Base-by-base conservation (phyloP, 1,140 invertebrate species). In the Rhagoletis zephyria region DNA sequence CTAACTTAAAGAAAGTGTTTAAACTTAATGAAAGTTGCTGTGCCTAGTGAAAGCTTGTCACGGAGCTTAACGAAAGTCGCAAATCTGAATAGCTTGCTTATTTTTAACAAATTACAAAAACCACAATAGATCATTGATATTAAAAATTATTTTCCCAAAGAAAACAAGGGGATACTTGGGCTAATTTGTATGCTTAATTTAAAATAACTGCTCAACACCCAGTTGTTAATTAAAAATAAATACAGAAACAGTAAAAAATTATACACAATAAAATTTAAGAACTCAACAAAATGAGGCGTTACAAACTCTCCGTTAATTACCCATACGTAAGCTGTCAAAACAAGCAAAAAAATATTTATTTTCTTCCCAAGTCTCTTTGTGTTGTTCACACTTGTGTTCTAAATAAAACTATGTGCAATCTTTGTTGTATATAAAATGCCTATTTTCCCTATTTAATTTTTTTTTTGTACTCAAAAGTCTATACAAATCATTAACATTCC, bases 311-410 rank as follows among this genome's bases (percentile, higher is more conserved):
- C 70, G 70, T 51, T 74, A 74, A 74, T 74, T 74, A 81, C 19
- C 74, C 74, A 81, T 81, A 81, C 51, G 74, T 81, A 81, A 81
- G 74, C 74, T 56, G 74, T 56, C 74, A 81, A 81, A 16, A 77
- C 16, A 16, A 14, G 16, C 9, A 64, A 64, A 12, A 64, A 67
- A 51, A 56, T 81, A 42, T 70, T 56, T 81, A 1, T 56, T 56
- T 5, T 10, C 51, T 56, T 56, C 51, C 51, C 1, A 5, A 42
- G 70, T 59, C 48, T 81, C 30, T 56, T 56, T 59, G 74, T 81
- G 48, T 81, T 81, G 48, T 81, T 81, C n/a, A 81, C 74, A 81
- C 74, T 81, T 81, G 74, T 81, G 74, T 16, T 56, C 74, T 81
- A 81, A 81, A 56, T 56, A 19, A 14, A 56, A 30, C 2, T 81